A percentile compares a stretch with the other conserved stretches of the same genome.
Evolutionary conservation across 1,140 invertebrate species (phyloP).

Genomic region (Dufourea novaeangliae): DNA sequence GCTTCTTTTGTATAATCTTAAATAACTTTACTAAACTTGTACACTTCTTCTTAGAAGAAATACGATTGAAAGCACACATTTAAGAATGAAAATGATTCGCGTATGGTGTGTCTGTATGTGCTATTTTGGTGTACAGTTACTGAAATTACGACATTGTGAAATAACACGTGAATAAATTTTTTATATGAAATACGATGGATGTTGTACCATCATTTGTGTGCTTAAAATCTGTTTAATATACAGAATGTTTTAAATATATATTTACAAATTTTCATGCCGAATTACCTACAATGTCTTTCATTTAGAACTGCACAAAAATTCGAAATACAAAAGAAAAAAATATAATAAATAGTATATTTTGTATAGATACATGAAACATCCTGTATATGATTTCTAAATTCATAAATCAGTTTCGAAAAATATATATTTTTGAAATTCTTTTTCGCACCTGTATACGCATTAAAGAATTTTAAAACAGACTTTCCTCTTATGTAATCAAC

Average conservation of each 20-base stretch:
- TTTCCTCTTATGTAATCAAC: slow-evolving; percentile 32
- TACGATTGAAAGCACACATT: slow-evolving; percentile 56
- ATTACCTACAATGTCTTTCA: slow-evolving; percentile 35
- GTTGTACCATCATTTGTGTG: slow-evolving; percentile 49
- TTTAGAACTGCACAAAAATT: slow-evolving; percentile 25
- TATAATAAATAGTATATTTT: slow-evolving; percentile 42
- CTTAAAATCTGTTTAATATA: slow-evolving; percentile 54
- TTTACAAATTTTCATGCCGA: slow-evolving; percentile 10
- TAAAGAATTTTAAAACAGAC: slow-evolving; percentile 36
- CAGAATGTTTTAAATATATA: slow-evolving; percentile 42
- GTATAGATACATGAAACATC: slow-evolving; percentile 36
- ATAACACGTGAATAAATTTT: not conserved
- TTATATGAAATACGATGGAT: not conserved
- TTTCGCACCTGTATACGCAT: not conserved
- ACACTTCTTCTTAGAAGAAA: slow-evolving; percentile 46
- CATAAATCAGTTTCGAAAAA: slow-evolving; percentile 31
- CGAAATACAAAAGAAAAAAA: slow-evolving; percentile 13
- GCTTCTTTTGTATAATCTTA: slow-evolving; percentile 30
- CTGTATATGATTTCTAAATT: slow-evolving; percentile 50
- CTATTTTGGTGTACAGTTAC: not conserved
- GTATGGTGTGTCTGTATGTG: slow-evolving; percentile 1
- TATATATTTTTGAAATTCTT: slow-evolving; percentile 36
- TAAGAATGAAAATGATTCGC: slow-evolving; percentile 15
- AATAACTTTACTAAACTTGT: slow-evolving; percentile 47
- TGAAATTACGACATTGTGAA: not conserved